Evolutionary conservation across 2,888 invertebrate genomes (phyloP), one percentile per base, ranked within the genome.

Genomic region (Chorisops tibialis): DNA sequence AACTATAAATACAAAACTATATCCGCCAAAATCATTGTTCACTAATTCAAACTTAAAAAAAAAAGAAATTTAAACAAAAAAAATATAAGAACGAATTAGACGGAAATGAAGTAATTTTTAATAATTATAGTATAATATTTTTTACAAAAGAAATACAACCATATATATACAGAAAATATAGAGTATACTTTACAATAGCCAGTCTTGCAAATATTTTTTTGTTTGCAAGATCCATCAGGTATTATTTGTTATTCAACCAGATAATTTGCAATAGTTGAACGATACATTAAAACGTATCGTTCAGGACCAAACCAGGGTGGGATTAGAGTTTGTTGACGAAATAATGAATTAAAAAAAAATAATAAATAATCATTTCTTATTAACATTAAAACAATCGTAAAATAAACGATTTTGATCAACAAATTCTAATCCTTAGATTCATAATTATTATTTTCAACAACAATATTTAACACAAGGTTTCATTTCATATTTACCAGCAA

Each of bases 211-310:
- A 41, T 59, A 48, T 49, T 67, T 70, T 67, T 54, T 62, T 70
- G 69, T 68, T 69, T 69, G 68, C 65, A 64, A 63, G 66, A 62
- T 60, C 63, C 47, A 58, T 50, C 64, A 61, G 59, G 58, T 59
- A 59, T 59, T 35, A 54, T 63, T 63, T 63, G 59, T 49, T 59
- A 30, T 59, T 63, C 68, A 67, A 66, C 72, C 73, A 72, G 69
- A 71, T 73, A 68, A 72, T 72, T 73, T 71, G 71, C 73, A 73
- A 73, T 73, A 73, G 72, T 68, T 65, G 65, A 54, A 61, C 62
- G 56, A 47, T 62, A 11, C 2, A n/a, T 51, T 12, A n/a, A 60
- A 39, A 6, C n/a, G 18, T 22, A 52, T 51, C 47, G 51, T 61
- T 61, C 61, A 61, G 61, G 61, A 61, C 51, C 61, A 61, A 52